Conservation (phyloP, 1,140 invertebrate species). For the Micrasema minimum region DNA sequence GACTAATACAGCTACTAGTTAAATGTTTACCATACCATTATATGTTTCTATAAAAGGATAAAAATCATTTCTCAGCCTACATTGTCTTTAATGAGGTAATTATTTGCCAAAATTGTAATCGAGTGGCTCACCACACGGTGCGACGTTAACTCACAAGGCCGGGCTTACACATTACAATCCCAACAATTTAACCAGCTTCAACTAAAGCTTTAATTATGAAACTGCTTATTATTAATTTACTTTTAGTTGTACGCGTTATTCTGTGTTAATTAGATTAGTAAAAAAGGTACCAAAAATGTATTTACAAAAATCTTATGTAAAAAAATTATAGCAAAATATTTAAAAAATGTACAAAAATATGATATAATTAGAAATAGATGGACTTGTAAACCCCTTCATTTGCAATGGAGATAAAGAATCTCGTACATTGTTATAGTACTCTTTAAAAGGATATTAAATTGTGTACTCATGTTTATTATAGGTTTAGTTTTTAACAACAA, state of each 20-base stretch:
- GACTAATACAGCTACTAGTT: too few relatives aligned
- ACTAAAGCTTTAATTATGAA: too few relatives aligned
- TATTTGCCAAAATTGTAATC: too few relatives aligned
- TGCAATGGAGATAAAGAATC: constrained; percentile 3
- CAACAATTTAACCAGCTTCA: too few relatives aligned
- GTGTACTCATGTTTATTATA: background rate
- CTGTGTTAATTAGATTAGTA: constrained; percentile 20
- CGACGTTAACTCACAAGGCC: too few relatives aligned
- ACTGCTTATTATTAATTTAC: too few relatives aligned
- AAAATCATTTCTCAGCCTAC: too few relatives aligned
- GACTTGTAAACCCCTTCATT: background rate
- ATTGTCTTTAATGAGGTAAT: too few relatives aligned
- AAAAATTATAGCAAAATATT: constrained; percentile 27
- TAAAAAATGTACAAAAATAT: constrained; percentile 9
- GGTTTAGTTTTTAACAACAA: constrained; percentile 3
- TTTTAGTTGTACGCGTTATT: background rate
- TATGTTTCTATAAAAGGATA: too few relatives aligned
- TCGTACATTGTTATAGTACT: background rate
- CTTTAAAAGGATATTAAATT: constrained; percentile 2
- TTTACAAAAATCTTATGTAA: constrained; percentile 15
- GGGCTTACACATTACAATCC: too few relatives aligned
- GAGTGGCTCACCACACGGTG: too few relatives aligned
- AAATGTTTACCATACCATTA: too few relatives aligned
- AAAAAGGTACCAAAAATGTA: constrained; percentile 30
- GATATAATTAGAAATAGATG: background rate